Conservation (phyloP, 2,888 invertebrate genomes). For the Agrochola circellaris region DNA sequence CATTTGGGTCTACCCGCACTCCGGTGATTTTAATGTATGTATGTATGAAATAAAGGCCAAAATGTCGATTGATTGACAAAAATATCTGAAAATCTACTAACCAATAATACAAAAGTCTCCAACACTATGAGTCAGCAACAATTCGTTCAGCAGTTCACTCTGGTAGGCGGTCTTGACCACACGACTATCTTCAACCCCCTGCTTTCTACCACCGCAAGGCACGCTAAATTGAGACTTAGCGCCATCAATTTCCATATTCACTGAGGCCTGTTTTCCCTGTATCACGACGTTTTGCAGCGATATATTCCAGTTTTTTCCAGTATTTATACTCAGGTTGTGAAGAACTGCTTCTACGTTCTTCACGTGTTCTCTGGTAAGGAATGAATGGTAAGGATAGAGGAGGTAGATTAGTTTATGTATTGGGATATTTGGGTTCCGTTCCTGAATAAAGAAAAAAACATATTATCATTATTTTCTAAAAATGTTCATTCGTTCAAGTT, state of each 20-base stretch:
- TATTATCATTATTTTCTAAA: not conserved
- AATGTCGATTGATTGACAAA: not conserved
- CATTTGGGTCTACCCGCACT: no score
- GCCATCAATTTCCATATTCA: conserved; percentile 84
- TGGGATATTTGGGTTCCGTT: conserved; percentile 92
- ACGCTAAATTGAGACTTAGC: conserved; percentile 83
- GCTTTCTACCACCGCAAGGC: conserved; percentile 79
- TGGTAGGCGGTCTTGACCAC: conserved; percentile 94
- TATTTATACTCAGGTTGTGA: conserved; percentile 90
- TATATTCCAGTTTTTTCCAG: conserved; percentile 72
- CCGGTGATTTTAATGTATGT: no score
- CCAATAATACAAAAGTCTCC: conserved; percentile 96
- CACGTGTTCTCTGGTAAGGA: conserved; percentile 94
- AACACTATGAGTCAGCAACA: conserved; percentile 94
- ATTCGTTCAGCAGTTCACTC: conserved; percentile 93
- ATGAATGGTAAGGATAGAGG: conserved; percentile 95
- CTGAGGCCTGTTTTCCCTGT: conserved; percentile 80
- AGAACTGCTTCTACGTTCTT: conserved; percentile 93
- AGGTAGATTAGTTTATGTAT: conserved; percentile 93
- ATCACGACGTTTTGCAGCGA: conserved; percentile 74
- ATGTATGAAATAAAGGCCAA: not conserved
- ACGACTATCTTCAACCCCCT: conserved; percentile 72
- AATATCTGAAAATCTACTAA: conserved; percentile 70
- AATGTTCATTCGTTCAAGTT: not conserved
- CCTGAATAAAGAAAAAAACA: conserved; percentile 87